These are phyloP conservation scores for Eupristina koningsbergeri DNA, from an alignment of 1,140 invertebrate genomes.

Conservation along the genomic window DNA sequence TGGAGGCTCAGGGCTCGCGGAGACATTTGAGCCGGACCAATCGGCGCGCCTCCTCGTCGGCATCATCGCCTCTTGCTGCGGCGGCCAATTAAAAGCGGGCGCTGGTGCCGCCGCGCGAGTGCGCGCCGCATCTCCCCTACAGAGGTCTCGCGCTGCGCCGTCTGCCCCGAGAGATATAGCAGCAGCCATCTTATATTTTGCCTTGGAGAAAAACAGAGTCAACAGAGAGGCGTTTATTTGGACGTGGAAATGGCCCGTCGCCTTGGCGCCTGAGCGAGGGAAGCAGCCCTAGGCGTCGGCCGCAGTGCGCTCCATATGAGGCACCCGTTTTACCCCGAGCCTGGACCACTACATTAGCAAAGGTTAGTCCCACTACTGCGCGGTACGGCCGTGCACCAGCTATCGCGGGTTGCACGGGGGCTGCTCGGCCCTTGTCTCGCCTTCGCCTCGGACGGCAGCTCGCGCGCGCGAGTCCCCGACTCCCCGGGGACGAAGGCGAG, in stretches of 20 bases:
- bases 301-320: constrained; percentile 42
- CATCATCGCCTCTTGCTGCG: constrained; percentile 31
- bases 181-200: constrained; percentile 75
- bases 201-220: constrained; percentile 74
- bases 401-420: background rate
- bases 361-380: constrained; percentile 65
- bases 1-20: constrained; percentile 13
- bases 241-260: constrained; percentile 35
- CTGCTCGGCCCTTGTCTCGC: background rate
- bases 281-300: constrained; percentile 53
- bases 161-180: constrained; percentile 44
- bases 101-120: constrained; percentile 15
- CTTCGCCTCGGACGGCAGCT: background rate
- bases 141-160: constrained; percentile 35
- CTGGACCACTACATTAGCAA: constrained; percentile 72
- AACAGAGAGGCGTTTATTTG: constrained; percentile 57
- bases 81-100: constrained; percentile 46
- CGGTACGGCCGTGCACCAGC: constrained; percentile 18
- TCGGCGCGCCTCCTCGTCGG: constrained; percentile 34
- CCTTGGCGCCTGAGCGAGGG: constrained; percentile 54
- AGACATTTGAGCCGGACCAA: constrained; percentile 41
- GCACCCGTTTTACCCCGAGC: constrained; percentile 66
- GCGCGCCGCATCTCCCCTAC: constrained; percentile 30
- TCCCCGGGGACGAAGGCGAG: too few relatives aligned
- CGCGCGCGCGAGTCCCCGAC: background rate